Evolutionary conservation across 2,888 invertebrate genomes (phyloP).

Genomic region (Aspidiotus rigidus): DNA sequence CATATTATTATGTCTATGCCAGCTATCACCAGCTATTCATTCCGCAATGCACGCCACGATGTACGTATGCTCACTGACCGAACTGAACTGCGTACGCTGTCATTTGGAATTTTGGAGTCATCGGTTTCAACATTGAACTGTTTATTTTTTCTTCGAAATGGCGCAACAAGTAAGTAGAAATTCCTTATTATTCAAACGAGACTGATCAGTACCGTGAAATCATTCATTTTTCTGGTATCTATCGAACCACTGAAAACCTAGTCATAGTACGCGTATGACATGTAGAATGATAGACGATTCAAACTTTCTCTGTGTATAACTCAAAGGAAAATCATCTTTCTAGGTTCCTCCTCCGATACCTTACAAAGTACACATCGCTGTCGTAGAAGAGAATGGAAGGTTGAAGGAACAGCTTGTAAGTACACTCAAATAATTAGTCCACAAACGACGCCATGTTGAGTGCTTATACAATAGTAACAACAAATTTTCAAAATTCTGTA

Average conservation of each 20-base stretch:
- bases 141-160: slow-evolving; percentile 1
- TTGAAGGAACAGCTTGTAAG: background rate
- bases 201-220: slow-evolving; percentile 1
- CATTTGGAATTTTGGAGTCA: background rate
- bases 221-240: background rate
- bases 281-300: background rate
- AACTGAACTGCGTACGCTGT: background rate
- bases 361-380: background rate
- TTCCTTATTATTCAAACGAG: slow-evolving; percentile 1
- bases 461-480: too few species aligned
- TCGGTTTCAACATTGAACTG: background rate
- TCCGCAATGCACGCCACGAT: background rate
- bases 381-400: background rate
- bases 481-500: too few species aligned
- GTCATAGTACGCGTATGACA: slow-evolving; percentile 4
- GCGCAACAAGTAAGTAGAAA: background rate
- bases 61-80: background rate
- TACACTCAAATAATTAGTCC: background rate
- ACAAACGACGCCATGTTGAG: background rate
- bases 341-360: background rate
- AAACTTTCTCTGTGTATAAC: slow-evolving; percentile 4
- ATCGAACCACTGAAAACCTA: slow-evolving; percentile 4
- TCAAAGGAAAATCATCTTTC: slow-evolving; percentile 2
- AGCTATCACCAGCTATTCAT: background rate
- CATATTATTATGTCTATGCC: too few species aligned